Conservation (phyloP, 2,888 invertebrate species). For the Ormyrus pomaceus region DNA sequence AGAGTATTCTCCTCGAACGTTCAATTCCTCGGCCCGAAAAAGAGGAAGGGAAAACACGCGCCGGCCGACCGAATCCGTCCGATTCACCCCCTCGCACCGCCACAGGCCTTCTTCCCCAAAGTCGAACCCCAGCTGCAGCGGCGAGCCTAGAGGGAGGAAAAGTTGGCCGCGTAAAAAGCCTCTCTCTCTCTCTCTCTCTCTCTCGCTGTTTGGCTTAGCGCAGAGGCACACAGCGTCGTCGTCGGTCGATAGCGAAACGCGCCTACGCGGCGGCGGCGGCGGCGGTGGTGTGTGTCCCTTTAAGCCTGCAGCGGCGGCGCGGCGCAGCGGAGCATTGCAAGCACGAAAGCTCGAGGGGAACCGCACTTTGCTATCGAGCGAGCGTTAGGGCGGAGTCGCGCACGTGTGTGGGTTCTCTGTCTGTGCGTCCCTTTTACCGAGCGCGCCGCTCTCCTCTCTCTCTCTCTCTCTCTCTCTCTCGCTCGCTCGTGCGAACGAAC, state of each 20-base stretch:
- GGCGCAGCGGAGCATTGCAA: constrained; percentile 46
- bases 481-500: too few species aligned
- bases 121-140: background rate
- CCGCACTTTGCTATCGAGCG: constrained; percentile 71
- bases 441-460: background rate
- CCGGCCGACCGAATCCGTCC: too few species aligned
- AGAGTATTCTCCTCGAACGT: too few species aligned
- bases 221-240: constrained; percentile 34
- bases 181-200: constrained; percentile 14
- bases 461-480: background rate
- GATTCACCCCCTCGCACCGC: too few species aligned
- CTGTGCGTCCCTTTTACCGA: constrained; percentile 34
- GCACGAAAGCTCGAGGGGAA: constrained; percentile 71
- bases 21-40: too few species aligned
- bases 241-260: constrained; percentile 62
- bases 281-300: constrained; percentile 68
- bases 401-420: constrained; percentile 14
- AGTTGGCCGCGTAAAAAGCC: background rate
- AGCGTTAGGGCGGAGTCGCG: constrained; percentile 56
- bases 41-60: too few species aligned
- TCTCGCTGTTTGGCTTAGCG: constrained; percentile 17
- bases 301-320: constrained; percentile 70
- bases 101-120: too few species aligned
- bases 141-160: background rate
- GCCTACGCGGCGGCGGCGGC: constrained; percentile 55